Conservation (phyloP, 2,797 vertebrate species). For the Eurystomus glaucurus region DNA sequence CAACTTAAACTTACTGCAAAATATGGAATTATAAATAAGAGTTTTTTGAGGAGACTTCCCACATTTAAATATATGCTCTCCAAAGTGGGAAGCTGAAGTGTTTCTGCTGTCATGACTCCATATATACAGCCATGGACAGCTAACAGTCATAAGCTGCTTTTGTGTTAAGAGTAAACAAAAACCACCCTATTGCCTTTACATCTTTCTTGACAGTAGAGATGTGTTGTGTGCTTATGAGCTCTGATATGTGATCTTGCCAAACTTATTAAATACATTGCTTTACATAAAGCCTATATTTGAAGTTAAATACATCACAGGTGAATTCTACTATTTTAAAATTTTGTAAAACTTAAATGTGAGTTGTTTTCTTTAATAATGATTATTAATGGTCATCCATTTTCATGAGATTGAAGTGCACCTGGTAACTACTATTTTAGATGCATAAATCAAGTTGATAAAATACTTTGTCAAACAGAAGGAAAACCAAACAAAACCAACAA, state of each 20-base stretch:
- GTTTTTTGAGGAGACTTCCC: neutral
- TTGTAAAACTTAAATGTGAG: neutral
- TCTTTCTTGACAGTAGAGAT: neutral
- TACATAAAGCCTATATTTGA: neutral
- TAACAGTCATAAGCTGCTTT: neutral
- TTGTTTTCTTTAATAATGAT: neutral
- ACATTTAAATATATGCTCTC: neutral
- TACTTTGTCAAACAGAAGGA: neutral
- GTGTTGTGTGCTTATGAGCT: neutral
- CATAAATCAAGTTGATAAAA: neutral
- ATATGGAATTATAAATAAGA: neutral
- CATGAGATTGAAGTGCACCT: neutral
- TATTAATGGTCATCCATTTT: neutral
- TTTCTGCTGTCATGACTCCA: neutral
- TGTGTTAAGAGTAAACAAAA: neutral
- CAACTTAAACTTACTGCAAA: neutral
- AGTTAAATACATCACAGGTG: neutral
- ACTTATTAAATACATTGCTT: neutral
- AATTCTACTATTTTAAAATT: neutral
- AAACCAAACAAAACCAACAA: neutral
- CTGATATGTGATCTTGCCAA: neutral
- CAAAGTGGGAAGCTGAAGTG: neutral
- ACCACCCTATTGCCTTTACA: fast-evolving
- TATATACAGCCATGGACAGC: neutral
- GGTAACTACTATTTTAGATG: neutral